phyloP scores from a whole-genome alignment of 2,113 vertebrate genomes.

The Parus major region DNA sequence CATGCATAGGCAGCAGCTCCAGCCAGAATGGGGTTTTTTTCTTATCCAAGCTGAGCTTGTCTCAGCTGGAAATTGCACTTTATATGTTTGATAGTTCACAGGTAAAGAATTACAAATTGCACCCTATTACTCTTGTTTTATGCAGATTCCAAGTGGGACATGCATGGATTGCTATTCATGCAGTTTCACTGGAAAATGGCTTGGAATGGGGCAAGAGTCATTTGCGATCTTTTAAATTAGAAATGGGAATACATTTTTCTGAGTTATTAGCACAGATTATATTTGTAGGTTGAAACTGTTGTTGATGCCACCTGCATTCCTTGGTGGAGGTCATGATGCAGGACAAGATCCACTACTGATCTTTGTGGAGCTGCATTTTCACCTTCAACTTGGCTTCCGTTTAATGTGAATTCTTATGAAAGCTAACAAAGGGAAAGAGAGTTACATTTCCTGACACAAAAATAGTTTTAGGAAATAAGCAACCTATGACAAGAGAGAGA shows the following conservation, averaged over 20 bases:
- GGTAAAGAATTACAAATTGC: conserved; percentile 20
- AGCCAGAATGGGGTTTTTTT: neutral
- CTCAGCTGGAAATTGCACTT: conserved; percentile 5
- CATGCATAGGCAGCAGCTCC: neutral
- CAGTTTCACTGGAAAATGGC: neutral
- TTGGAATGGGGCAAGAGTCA: neutral
- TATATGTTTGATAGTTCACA: neutral
- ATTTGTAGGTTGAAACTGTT: neutral
- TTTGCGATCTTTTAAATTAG: neutral
- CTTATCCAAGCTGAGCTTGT: neutral
- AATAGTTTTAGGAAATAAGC: neutral
- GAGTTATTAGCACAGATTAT: neutral
- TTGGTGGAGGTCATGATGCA: neutral
- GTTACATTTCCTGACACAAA: neutral
- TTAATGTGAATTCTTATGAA: neutral
- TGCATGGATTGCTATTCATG: neutral
- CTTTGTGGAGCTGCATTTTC: neutral
- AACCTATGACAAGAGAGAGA: neutral
- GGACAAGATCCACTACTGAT: neutral
- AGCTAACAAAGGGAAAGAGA: neutral
- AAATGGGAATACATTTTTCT: neutral
- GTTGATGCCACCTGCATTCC: neutral
- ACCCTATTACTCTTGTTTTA: conserved; percentile 11
- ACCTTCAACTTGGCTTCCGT: neutral
- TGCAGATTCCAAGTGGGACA: conserved; percentile 6